Evolutionary conservation across 2,888 invertebrate genomes (phyloP), one percentile per base, ranked within the genome.

Genomic region (Cantharis rufa): DNA sequence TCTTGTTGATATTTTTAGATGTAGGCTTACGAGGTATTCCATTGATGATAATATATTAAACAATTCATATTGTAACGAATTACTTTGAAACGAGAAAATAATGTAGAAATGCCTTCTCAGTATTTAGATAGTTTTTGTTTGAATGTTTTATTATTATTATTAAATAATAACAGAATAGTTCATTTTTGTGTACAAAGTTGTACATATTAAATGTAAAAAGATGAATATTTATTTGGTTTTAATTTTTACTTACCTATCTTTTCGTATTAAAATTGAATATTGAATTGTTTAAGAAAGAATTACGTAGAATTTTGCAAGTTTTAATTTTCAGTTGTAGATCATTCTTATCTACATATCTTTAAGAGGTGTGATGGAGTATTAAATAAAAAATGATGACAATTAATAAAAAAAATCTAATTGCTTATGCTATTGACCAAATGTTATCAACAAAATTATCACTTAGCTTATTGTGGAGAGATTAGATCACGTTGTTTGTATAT

Each of bases 61-160:
- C 11, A 24, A 32, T 74, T 63, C 62, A 64, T 66, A 75, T 61
- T 69, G 62, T 61, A 21, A 77, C 32, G 70, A 76, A 76, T 69
- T 64, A n/a, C 63, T 24, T 27, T 77, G 62, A 64, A 75, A 74
- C 74, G 74, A 72, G 74, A 69, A 80, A 80, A 77, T 79, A 81
- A 78, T 78, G 72, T 80, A 79, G 77, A 77, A 72, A 78, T 79
- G 78, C 79, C 81, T 79, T 79, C 66, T 75, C 80, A 81, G 80
- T 81, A 80, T 81, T 80, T 77, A 77, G 69, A 63, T 78, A 74
- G 16, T 69, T 77, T 74, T 79, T 75, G 64, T 78, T 69, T 70
- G 15, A 72, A 69, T 48, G 62, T 74, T 68, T 66, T 61, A 61
- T 66, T 62, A 63, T 77, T 73, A 61, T 18, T 18, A 18, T n/a